Percentiles rank a stretch among this genome's conserved stretches.
Conservation (phyloP, 1,140 invertebrate species). For the Rhopalosiphum padi region DNA sequence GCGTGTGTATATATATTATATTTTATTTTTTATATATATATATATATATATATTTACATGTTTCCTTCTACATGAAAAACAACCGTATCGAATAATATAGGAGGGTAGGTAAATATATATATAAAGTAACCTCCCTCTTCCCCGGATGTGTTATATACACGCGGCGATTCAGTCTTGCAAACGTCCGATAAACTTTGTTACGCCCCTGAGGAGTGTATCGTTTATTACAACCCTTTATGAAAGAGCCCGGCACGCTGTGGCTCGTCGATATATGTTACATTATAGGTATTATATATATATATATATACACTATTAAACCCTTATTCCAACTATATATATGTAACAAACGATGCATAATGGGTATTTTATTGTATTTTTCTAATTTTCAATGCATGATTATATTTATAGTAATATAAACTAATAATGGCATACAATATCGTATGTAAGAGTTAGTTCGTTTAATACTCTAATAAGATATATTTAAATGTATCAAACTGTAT, state of each 20-base stretch:
- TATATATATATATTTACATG: not conserved
- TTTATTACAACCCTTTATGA: slow-evolving; percentile 49
- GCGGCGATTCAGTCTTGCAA: slow-evolving; percentile 52
- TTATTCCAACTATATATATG: not conserved
- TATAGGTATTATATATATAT: not conserved
- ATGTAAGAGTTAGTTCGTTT: not conserved
- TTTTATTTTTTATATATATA: not conserved
- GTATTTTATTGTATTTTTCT: not conserved
- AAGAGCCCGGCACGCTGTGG: not conserved
- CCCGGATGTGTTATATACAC: slow-evolving; percentile 48
- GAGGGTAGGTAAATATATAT: not conserved
- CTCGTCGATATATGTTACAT: not conserved
- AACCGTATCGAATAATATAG: slow-evolving; percentile 52
- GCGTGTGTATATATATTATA: not conserved
- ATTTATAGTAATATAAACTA: not conserved
- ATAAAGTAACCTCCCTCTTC: slow-evolving; percentile 11
- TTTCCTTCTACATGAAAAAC: slow-evolving; percentile 51
- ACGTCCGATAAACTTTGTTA: slow-evolving; percentile 54
- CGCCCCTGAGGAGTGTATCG: slow-evolving; percentile 41
- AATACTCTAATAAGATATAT: not conserved
- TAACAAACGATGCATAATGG: not conserved
- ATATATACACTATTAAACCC: not conserved
- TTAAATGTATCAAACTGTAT: not conserved
- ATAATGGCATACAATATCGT: not conserved
- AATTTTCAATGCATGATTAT: not conserved